phyloP scores from a whole-genome alignment of 2,888 invertebrate species.

The Drosophila meridionalis region DNA sequence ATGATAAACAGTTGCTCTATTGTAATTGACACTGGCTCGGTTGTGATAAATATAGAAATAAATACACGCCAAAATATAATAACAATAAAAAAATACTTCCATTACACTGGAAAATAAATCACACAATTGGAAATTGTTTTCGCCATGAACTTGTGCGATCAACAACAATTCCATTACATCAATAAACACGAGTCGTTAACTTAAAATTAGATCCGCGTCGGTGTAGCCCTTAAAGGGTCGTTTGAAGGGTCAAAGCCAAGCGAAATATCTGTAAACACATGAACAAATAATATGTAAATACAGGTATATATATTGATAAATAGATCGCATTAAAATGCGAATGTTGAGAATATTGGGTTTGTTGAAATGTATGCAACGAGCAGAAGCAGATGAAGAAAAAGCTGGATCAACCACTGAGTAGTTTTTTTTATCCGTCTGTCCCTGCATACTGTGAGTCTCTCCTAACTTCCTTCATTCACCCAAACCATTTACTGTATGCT shows the following conservation, averaged over 20 bases:
- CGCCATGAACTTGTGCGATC: conserved; percentile 67
- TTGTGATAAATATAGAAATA: conserved; percentile 21
- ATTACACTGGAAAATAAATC: conserved; percentile 30
- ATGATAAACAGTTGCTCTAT: conserved; percentile 22
- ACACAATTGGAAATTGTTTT: conserved; percentile 69
- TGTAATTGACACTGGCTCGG: conserved; percentile 18
- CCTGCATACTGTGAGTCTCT: no score
- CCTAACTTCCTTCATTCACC: no score
- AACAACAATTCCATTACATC: conserved; percentile 30
- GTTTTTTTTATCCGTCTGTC: no score
- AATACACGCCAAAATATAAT: conserved; percentile 3
- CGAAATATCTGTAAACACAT: not conserved
- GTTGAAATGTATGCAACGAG: not conserved
- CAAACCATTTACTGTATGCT: no score
- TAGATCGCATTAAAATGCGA: not conserved
- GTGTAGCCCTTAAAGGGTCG: conserved; percentile 54
- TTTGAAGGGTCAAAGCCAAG: conserved; percentile 16
- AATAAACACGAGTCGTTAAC: conserved; percentile 26
- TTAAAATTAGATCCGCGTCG: conserved; percentile 23
- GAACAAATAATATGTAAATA: not conserved
- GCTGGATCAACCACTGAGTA: no score
- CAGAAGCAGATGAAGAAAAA: not conserved
- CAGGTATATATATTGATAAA: not conserved
- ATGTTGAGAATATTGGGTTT: no score
- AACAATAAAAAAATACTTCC: conserved; percentile 27